Conservation (phyloP, 2,797 vertebrate species). For the Characodon lateralis region DNA sequence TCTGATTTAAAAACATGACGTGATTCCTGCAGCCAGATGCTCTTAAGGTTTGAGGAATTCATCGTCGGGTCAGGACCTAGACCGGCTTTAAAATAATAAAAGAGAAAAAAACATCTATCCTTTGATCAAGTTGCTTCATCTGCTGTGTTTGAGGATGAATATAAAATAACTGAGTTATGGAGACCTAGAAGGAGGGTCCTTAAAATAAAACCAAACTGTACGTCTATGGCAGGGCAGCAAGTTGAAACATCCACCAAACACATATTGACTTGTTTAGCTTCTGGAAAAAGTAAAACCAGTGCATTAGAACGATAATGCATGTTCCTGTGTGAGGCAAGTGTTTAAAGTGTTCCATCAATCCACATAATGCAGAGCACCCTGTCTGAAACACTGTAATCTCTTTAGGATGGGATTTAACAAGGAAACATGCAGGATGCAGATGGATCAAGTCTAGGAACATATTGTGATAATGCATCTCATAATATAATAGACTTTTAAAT, state of each 20-base stretch:
- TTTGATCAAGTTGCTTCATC: too few species aligned
- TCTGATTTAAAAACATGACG: too few species aligned
- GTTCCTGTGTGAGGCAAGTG: slow-evolving; percentile 20
- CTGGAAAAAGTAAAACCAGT: not conserved
- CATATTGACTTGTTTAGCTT: not conserved
- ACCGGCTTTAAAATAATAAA: too few species aligned
- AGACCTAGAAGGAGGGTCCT: too few species aligned
- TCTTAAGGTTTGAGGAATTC: too few species aligned
- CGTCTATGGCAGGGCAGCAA: too few species aligned
- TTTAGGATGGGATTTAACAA: slow-evolving; percentile 13
- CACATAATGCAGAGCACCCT: slow-evolving; percentile 1
- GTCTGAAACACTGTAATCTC: slow-evolving; percentile 30
- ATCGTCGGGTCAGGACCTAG: too few species aligned
- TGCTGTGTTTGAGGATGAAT: too few species aligned
- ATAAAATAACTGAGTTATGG: too few species aligned
- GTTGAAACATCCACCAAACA: not conserved
- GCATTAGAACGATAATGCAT: slow-evolving; percentile 24
- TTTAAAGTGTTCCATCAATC: slow-evolving; percentile 46
- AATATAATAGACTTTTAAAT: not conserved
- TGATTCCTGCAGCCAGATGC: too few species aligned
- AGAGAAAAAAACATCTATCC: too few species aligned
- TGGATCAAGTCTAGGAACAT: not conserved
- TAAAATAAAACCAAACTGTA: too few species aligned
- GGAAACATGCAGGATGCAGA: slow-evolving; percentile 7
- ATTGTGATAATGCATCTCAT: not conserved